Conservation (phyloP, 2,113 vertebrate genomes). For the Circaetus gallicus region DNA sequence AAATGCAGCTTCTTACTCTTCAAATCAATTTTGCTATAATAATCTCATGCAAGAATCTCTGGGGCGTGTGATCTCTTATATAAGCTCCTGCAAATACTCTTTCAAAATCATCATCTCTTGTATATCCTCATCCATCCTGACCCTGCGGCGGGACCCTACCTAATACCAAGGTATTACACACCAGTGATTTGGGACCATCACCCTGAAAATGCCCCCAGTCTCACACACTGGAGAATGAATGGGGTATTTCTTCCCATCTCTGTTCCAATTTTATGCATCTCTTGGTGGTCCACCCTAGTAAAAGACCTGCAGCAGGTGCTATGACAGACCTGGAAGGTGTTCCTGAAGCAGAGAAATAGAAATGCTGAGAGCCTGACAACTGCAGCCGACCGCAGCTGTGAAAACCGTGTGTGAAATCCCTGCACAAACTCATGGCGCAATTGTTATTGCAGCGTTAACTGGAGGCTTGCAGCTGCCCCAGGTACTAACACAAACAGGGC, state of each 20-base stretch:
- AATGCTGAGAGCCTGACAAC: background rate
- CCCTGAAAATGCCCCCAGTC: background rate
- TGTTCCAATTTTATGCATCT: background rate
- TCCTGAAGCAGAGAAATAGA: background rate
- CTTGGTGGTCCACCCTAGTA: background rate
- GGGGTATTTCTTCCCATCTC: background rate
- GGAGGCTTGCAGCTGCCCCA: background rate
- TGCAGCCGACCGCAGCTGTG: background rate
- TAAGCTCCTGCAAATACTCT: slow-evolving; percentile 7
- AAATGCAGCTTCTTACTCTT: slow-evolving; percentile 39
- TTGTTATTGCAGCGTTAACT: background rate
- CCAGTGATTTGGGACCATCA: background rate
- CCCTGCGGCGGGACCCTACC: background rate
- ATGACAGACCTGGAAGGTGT: background rate
- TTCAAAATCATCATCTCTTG: background rate
- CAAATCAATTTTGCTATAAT: slow-evolving; percentile 26
- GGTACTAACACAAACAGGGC: background rate
- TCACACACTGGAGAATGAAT: background rate
- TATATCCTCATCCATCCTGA: background rate
- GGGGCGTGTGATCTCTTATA: background rate
- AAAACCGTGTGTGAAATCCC: background rate
- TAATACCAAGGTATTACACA: background rate
- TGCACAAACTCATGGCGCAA: accelerated
- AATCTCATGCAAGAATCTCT: background rate
- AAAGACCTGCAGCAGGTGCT: background rate